A percentile compares a stretch with the other conserved stretches of the same genome.
These are phyloP conservation scores for Cavia porcellus DNA, from an alignment of 2,113 vertebrate genomes.

Conservation along the genomic window DNA sequence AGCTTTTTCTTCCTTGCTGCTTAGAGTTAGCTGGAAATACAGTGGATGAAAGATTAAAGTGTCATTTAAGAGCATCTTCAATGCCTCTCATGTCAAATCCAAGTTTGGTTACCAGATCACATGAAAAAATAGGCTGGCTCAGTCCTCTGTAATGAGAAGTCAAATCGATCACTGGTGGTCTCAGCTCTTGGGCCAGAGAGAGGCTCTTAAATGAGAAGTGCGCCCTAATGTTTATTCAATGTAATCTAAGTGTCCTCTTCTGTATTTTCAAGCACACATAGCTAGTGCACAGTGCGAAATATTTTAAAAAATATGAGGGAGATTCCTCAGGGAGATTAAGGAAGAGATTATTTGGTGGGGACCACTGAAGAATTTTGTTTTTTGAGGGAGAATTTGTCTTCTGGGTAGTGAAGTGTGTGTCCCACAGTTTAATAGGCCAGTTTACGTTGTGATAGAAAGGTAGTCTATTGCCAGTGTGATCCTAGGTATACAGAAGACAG, in stretches of 20 bases:
- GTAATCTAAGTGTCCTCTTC: background rate
- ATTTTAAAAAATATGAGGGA: background rate
- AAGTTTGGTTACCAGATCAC: background rate
- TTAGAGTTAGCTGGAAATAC: conserved; percentile 28
- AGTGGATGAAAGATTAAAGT: conserved; percentile 49
- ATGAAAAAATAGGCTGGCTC: background rate
- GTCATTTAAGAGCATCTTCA: background rate
- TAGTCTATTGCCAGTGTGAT: background rate
- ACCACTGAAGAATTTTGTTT: conserved; percentile 23
- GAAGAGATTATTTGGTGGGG: conserved; percentile 2
- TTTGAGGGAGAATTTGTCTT: conserved; percentile 29
- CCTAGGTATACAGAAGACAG: background rate
- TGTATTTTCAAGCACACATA: conserved; percentile 16
- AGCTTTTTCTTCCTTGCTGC: conserved; percentile 66
- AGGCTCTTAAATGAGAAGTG: conserved; percentile 20
- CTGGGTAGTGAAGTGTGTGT: background rate
- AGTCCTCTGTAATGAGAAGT: background rate
- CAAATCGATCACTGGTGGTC: background rate
- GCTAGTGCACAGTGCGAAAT: conserved; percentile 9
- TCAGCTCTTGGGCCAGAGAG: background rate
- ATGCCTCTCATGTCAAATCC: background rate
- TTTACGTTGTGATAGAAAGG: background rate
- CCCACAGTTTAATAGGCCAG: background rate
- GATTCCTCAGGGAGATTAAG: conserved; percentile 24
- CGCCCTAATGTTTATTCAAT: conserved; percentile 15